Evolutionary conservation across 1,140 invertebrate species (phyloP).

Genomic region (Eumaeus atala): DNA sequence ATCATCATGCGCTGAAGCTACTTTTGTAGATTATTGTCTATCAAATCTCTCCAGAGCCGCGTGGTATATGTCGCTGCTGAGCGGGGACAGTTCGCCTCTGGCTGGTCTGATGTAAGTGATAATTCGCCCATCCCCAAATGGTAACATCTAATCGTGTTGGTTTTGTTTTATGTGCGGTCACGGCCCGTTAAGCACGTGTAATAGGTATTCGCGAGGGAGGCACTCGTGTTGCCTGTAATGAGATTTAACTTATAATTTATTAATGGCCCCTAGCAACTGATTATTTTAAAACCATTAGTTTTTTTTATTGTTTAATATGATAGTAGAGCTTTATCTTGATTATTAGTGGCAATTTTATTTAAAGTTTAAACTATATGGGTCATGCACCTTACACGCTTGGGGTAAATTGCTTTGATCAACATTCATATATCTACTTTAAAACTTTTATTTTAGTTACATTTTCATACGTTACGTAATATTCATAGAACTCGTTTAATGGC

Average conservation of each 20-base stretch:
- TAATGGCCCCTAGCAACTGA: too few species aligned
- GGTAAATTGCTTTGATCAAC: too few species aligned
- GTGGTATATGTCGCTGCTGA: background rate
- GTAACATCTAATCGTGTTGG: constrained; percentile 37
- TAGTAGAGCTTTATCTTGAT: too few species aligned
- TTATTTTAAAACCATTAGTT: too few species aligned
- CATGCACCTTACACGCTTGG: too few species aligned
- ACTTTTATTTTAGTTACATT: too few species aligned
- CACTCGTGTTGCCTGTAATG: constrained; percentile 15
- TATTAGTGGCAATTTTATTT: too few species aligned
- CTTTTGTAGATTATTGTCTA: constrained; percentile 3
- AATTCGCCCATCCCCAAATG: constrained; percentile 38
- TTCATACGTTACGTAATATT: too few species aligned
- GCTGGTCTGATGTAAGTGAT: constrained; percentile 27
- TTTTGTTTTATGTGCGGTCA: constrained; percentile 42
- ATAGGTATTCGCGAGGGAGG: constrained; percentile 21
- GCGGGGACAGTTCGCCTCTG: constrained; percentile 14
- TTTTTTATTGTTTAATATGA: too few species aligned
- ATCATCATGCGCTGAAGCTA: background rate
- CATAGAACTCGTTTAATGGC: too few species aligned
- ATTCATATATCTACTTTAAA: too few species aligned
- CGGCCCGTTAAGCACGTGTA: constrained; percentile 28
- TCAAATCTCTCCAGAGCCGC: constrained; percentile 16
- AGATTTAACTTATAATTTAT: constrained; percentile 11
- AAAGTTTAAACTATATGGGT: too few species aligned